These are phyloP conservation scores for Callyntrura sp. DNA, from an alignment of 2,888 invertebrate species.

Conservation along the genomic window DNA sequence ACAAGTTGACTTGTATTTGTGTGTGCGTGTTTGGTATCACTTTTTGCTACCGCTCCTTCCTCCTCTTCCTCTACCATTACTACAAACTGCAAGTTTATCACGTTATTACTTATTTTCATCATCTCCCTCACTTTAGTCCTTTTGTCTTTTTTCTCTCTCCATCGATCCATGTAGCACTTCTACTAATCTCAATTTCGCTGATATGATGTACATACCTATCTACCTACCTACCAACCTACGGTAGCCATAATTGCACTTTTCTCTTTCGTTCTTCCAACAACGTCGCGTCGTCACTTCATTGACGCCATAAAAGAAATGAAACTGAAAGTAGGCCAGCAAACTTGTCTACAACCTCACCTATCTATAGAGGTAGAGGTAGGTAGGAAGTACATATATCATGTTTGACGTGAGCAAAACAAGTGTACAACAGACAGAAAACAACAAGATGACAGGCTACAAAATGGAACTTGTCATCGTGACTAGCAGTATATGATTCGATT, in stretches of 20 bases:
- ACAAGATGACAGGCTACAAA: constrained; percentile 3
- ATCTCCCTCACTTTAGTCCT: neutral
- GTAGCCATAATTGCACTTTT: neutral
- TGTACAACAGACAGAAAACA: neutral
- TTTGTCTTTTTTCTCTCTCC: constrained; percentile 27
- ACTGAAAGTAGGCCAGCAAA: neutral
- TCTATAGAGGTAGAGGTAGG: no score
- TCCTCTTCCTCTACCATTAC: neutral
- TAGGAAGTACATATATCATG: no score
- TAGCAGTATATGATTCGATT: constrained; percentile 11
- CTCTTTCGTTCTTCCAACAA: neutral
- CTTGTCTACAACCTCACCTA: no score
- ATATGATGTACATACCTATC: neutral
- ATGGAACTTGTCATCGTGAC: constrained; percentile 25
- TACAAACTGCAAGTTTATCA: constrained; percentile 33
- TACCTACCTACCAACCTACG: neutral
- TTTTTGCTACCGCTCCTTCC: neutral
- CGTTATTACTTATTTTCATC: constrained; percentile 48
- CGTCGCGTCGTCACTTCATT: constrained; percentile 52
- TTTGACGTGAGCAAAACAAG: constrained; percentile 19
- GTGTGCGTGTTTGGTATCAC: neutral
- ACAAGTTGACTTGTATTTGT: constrained; percentile 3
- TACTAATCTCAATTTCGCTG: no score
- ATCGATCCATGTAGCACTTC: constrained; percentile 7
- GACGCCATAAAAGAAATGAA: neutral